phyloP scores from a whole-genome alignment of 2,888 invertebrate genomes.

The Dysmachus trigonus region DNA sequence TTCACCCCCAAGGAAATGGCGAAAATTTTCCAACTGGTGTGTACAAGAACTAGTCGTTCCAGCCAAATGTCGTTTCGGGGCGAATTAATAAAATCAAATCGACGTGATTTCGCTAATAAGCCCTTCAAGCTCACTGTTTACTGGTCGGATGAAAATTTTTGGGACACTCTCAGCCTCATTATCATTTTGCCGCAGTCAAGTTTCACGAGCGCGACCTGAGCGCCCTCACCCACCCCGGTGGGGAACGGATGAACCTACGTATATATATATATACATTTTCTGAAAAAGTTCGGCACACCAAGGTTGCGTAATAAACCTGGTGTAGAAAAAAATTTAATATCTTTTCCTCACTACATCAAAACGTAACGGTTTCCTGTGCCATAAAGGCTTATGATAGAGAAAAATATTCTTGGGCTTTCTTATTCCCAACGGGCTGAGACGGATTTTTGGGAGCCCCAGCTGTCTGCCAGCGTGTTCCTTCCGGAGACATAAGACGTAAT shows the following conservation, averaged over 20 bases:
- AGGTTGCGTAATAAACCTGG: not conserved
- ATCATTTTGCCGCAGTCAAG: not conserved
- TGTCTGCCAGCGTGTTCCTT: not conserved
- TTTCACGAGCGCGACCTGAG: not conserved
- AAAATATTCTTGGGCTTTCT: not conserved
- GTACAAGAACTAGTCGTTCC: conserved; percentile 2
- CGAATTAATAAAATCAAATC: not conserved
- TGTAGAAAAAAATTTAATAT: not conserved
- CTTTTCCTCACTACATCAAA: not conserved
- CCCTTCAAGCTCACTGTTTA: not conserved
- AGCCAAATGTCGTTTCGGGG: not conserved
- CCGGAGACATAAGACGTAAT: not conserved
- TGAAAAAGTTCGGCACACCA: not conserved
- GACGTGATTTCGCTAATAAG: not conserved
- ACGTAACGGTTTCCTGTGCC: not conserved
- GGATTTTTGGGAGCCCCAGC: not conserved
- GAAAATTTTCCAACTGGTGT: not conserved
- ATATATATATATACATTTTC: too few species aligned
- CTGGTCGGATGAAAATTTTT: not conserved
- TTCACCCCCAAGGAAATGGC: conserved; percentile 2
- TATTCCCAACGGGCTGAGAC: not conserved
- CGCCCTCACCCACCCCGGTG: not conserved
- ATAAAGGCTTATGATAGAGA: not conserved
- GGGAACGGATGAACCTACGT: not conserved
- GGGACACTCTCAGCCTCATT: not conserved